Evolutionary conservation across 1,140 invertebrate species (phyloP), one percentile per base, ranked within the genome.

Genomic region (Drosophila varians): DNA sequence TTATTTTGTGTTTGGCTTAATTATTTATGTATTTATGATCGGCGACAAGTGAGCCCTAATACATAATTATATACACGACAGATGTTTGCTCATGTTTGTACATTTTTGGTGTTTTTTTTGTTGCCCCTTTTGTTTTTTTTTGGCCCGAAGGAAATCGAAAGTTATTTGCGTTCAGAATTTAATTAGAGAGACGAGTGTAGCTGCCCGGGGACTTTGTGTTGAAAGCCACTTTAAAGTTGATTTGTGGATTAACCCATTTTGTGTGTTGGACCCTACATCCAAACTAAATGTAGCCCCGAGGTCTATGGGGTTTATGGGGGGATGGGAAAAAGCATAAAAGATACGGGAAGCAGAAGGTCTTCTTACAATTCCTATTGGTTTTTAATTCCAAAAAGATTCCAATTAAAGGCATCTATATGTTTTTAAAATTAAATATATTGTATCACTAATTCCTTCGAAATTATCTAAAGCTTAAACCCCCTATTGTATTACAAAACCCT

Each of bases 91-190:
- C 52, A 51, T 60, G 53, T 80, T 80, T 77, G 34, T 51, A 45
- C 57, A 72, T 52, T 68, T 36, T 28, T 36, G 9, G 23, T 64
- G 45, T 60, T 23, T 28, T 26, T 60, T 4, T n/a, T n/a, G n/a
- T n/a, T n/a, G n/a, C 8, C 8, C 1, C 26, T 40, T 54, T 40
- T 47, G 25, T 28, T 46, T 18, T 60, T 38, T 62, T 40, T 28
- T 61, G 56, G 47, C 34, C 53, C 34, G 26, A 78, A 75, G 79
- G 65, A 78, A 84, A 84, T 72, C 80, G 76, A 84, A 86, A 84
- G 80, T 84, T 76, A 66, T 80, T 79, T 72, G 77, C 52, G 72
- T 65, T 69, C 55, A 76, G 80, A 84, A 84, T 84, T 84, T 58
- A 83, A 74, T 84, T 71, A 71, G 34, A 69, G 14, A 83, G 21